phyloP scores from a whole-genome alignment of 1,140 invertebrate species.

The Trichonephila inaurata region DNA sequence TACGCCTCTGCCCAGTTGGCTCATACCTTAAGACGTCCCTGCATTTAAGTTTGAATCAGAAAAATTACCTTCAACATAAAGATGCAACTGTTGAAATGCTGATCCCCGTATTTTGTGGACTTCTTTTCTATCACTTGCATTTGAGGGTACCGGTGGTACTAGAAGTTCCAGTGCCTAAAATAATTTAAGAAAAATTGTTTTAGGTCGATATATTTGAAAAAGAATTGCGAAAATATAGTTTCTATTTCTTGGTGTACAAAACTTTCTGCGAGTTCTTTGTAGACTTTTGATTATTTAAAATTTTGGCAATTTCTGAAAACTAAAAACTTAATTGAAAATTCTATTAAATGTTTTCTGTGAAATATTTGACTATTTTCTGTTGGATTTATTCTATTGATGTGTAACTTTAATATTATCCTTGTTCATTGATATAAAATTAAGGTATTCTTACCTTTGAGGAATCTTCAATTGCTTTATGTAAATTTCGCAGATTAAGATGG shows the following conservation, averaged over 20 bases:
- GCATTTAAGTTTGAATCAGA: too few relatives aligned
- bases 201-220: neutral
- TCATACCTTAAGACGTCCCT: too few relatives aligned
- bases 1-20: too few relatives aligned
- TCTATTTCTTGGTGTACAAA: neutral
- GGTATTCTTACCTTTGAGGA: slow-evolving; percentile 83
- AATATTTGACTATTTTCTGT: too few relatives aligned
- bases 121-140: slow-evolving; percentile 86
- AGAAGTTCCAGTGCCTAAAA: slow-evolving; percentile 86
- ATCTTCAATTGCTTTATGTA: slow-evolving; percentile 86
- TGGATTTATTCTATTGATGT: too few relatives aligned
- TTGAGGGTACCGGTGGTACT: slow-evolving; percentile 86
- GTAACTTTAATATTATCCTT: too few relatives aligned
- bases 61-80: slow-evolving; percentile 85
- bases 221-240: neutral
- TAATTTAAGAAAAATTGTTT: too few relatives aligned
- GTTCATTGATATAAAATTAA: too few relatives aligned
- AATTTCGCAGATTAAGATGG: slow-evolving; percentile 88
- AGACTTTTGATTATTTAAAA: neutral
- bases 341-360: too few relatives aligned
- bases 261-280: neutral
- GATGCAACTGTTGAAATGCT: slow-evolving; percentile 86
- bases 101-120: slow-evolving; percentile 87
- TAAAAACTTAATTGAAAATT: too few relatives aligned
- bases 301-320: too few relatives aligned